Percentiles rank a stretch among this genome's conserved stretches.
These are phyloP conservation scores for Gortyna flavago DNA, from an alignment of 2,888 invertebrate genomes.

Conservation along the genomic window DNA sequence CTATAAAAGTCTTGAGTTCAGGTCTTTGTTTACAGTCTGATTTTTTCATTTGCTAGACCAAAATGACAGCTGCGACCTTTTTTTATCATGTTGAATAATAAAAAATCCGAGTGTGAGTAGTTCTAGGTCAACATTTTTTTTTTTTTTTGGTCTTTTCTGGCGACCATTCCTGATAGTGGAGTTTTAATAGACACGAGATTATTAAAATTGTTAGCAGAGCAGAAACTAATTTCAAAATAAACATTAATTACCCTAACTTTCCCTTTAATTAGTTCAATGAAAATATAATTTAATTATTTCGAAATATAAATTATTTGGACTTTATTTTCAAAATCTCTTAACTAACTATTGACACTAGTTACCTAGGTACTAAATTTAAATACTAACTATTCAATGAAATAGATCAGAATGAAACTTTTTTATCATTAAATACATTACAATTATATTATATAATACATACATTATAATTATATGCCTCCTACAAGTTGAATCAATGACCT, in stretches of 20 bases:
- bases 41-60: background rate
- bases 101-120: background rate
- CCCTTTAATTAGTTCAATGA: background rate
- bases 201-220: background rate
- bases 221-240: too few species aligned
- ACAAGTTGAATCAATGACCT: too few species aligned
- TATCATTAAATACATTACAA: too few species aligned
- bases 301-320: too few species aligned
- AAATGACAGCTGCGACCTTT: background rate
- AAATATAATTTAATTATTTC: too few species aligned
- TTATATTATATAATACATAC: too few species aligned
- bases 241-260: too few species aligned
- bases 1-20: background rate
- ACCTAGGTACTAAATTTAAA: too few species aligned
- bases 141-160: background rate
- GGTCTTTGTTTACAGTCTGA: background rate
- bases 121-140: background rate
- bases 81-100: background rate
- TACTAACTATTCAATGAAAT: too few species aligned
- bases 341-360: too few species aligned
- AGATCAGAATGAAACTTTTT: background rate
- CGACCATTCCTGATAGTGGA: background rate
- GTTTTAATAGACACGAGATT: background rate
- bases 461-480: too few species aligned
- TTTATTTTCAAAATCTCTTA: too few species aligned